Conservation (phyloP, 2,113 vertebrate species). For the Bubo scandiacus region DNA sequence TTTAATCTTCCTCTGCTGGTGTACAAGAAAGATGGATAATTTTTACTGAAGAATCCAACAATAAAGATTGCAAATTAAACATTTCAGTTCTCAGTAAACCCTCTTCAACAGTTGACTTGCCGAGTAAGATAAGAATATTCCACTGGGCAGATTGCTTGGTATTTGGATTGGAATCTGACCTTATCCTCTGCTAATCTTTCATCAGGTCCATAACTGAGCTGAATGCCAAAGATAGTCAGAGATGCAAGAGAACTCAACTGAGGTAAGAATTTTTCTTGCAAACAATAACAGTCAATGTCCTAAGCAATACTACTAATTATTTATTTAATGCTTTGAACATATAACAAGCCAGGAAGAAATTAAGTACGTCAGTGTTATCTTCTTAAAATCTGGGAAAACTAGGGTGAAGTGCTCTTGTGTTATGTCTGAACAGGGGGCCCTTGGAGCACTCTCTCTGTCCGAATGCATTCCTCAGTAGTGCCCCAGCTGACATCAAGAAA, state of each 20-base stretch:
- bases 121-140: not conserved
- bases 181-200: not conserved
- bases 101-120: not conserved
- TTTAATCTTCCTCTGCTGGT: not conserved
- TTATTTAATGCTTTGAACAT: not conserved
- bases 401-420: not conserved
- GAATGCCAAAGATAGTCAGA: not conserved
- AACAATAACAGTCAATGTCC: not conserved
- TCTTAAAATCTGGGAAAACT: not conserved
- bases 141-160: not conserved
- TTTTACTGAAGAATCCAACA: not conserved
- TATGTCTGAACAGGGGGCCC: not conserved
- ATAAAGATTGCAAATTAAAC: not conserved
- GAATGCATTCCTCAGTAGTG: not conserved
- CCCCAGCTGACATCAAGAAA: not conserved
- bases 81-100: not conserved
- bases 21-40: not conserved
- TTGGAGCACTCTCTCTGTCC: not conserved
- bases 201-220: not conserved
- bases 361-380: not conserved
- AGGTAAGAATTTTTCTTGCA: not conserved
- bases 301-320: not conserved
- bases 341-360: not conserved
- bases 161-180: not conserved
- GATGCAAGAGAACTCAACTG: not conserved